Evolutionary conservation across 2,797 vertebrate species (phyloP), one percentile per base, ranked within the genome.

Genomic region (Coracias cyanogaster): DNA sequence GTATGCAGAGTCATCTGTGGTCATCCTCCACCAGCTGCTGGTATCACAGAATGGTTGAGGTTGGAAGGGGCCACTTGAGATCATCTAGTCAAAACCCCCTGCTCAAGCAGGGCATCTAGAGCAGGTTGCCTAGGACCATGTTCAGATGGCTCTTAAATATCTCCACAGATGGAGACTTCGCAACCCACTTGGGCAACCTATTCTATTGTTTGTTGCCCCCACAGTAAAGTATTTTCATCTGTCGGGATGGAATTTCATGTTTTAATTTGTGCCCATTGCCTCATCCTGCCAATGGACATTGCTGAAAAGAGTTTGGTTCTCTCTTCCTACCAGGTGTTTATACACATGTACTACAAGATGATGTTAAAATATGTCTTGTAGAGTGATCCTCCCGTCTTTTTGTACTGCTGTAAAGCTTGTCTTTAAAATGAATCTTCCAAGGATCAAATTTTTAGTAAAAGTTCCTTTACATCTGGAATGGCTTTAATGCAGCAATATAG

Each of bases 381-480:
- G 54, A 33, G 15, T 70, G 52, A 82, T 91, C 62, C 64, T 94
- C 37, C 39, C n/a, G 33, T 91, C 85, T 79, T 92, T 91, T 60
- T 74, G 70, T 7, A 21, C n/a, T 88, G 31, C 77, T 46, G 20
- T 84, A 82, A 92, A 92, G 35, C 41, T 82, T 7, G 1, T 92
- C 46, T 91, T 86, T 93, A 90, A 96, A 97, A 92, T 74, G 19
- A 90, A 79, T 43, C 33, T 93, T 92, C 37, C 9, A 7, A 29
- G 70, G 71, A 8, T 33, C 65, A 90, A 15, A 19, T 60, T 86
- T 96, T 95, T 82, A 65, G 6, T 64, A 69, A 45, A 90, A 74
- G 33, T 18, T 6, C 55, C 74, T 96, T 80, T 89, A 87, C 29
- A 72, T 93, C 67, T 72, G 15, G 64, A 86, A 39, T 61, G n/a